Evolutionary conservation across 2,113 vertebrate species (phyloP).

Genomic region (Strix uralensis): DNA sequence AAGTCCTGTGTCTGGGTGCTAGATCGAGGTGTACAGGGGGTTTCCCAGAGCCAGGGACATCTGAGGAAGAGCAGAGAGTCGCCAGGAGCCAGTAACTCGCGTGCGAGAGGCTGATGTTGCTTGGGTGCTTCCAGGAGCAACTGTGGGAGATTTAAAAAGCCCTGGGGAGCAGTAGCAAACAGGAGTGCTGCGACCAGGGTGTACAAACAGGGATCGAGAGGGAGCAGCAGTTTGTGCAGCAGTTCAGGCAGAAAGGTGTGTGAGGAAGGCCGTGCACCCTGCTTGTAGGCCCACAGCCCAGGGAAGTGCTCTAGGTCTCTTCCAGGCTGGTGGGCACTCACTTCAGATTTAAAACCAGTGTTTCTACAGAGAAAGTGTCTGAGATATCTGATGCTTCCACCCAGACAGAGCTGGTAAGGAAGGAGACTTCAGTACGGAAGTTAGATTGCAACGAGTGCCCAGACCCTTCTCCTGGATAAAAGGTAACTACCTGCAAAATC

Average conservation of each 20-base stretch:
- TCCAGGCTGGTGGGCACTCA: not conserved
- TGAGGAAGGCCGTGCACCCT: not conserved
- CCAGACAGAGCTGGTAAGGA: not conserved
- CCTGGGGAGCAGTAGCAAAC: too few species aligned
- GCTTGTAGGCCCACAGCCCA: not conserved
- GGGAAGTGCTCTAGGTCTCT: not conserved
- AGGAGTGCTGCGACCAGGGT: not conserved
- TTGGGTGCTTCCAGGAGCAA: not conserved
- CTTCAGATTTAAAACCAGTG: not conserved
- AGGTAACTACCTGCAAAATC: too few species aligned
- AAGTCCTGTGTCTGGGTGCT: not conserved
- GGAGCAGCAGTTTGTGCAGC: too few species aligned
- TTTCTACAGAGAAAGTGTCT: not conserved
- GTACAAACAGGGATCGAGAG: too few species aligned
- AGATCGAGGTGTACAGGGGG: too few species aligned
- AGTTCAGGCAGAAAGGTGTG: rapidly evolving
- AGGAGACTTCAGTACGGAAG: not conserved
- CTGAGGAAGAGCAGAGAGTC: not conserved
- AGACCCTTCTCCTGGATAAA: not conserved
- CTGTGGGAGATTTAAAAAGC: not conserved
- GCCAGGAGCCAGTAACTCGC: not conserved
- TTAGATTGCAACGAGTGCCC: not conserved
- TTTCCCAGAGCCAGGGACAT: not conserved
- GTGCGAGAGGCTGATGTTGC: rapidly evolving
- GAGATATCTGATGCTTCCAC: not conserved